Base-by-base conservation (phyloP, 2,113 vertebrate genomes). In the Aix galericulata region DNA sequence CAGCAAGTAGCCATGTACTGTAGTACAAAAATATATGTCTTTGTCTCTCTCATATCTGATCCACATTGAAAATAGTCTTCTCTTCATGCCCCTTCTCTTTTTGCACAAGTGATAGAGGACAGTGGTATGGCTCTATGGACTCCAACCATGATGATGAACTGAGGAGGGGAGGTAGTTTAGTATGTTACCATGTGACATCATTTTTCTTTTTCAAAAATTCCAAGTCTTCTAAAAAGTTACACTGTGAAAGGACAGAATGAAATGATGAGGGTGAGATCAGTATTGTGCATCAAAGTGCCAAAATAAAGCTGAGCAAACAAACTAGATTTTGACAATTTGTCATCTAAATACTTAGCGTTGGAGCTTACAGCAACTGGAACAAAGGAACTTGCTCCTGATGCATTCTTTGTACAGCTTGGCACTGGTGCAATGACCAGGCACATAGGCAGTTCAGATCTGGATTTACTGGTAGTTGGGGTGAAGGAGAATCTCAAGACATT, bases 61-160 rank as follows among this genome's bases (percentile, higher is more conserved):
- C 42, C 15, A 23, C 7, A 6, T 25, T 34, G 46, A 52, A 52
- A 71, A 52, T 36, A 12, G 23, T 26, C n/a, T 52, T 36, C 68
- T 52, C 32, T 42, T 42, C 15, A 16, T 66, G 17, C 38, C 27
- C 17, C 25, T 42, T 40, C 26, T 42, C 63, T 66, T 36, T 60
- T 66, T 40, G 25, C 50, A 20, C 15, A 67, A 8, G 25, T 6
- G 23, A 8, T 23, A 62, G 42, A 20, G 21, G 2, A 26, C 0
- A 0, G 4, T 36, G 21, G 6, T 46, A 32, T 4, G 26, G 4
- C 20, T 56, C 36, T 79, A 79, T 17, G 0, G 0, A 53, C 13
- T 59, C 23, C 46, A 62, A 15, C 18, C 23, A 1, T 29, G 18
- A 8, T 34, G 22, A n/a, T 72, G 62, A 73, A 23, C 48, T 53